Conservation (phyloP, 2,888 invertebrate species). For the Torymus tubicola region DNA sequence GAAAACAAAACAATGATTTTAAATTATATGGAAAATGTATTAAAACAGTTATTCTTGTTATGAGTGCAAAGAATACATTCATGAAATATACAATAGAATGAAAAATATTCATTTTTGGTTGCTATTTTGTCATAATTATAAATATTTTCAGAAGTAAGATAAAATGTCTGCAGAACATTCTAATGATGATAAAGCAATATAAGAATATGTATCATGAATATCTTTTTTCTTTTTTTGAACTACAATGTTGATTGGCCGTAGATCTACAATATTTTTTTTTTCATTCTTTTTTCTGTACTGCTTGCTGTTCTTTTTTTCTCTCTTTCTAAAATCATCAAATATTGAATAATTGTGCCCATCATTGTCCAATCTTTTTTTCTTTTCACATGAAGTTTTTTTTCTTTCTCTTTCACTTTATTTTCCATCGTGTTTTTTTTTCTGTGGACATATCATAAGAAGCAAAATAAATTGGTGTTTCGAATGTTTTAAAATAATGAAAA, state of each 20-base stretch:
- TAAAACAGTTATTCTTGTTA: too few relatives aligned
- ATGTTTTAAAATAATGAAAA: slow-evolving; percentile 46
- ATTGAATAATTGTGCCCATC: slow-evolving; percentile 75
- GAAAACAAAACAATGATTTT: too few relatives aligned
- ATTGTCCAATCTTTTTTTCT: slow-evolving; percentile 74
- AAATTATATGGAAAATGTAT: too few relatives aligned
- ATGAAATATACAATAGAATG: too few relatives aligned
- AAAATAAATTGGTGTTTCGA: slow-evolving; percentile 62
- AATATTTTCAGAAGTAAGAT: slow-evolving; percentile 32
- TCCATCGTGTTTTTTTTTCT: slow-evolving; percentile 76
- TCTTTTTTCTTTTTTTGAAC: slow-evolving; percentile 69
- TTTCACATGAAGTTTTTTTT: slow-evolving; percentile 56
- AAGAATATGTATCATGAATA: slow-evolving; percentile 28
- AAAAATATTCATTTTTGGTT: slow-evolving; percentile 6
- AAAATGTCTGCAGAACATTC: slow-evolving; percentile 50
- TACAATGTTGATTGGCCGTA: slow-evolving; percentile 70
- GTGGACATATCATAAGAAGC: slow-evolving; percentile 76
- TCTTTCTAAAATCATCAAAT: slow-evolving; percentile 71
- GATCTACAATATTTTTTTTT: slow-evolving; percentile 65
- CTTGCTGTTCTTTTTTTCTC: slow-evolving; percentile 60
- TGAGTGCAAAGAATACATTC: too few relatives aligned
- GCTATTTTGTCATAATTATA: neutral
- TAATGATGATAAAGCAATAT: slow-evolving; percentile 16
- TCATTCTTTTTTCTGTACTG: slow-evolving; percentile 60
- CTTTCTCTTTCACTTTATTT: slow-evolving; percentile 71